Percentiles rank a stretch among this genome's conserved stretches.
Evolutionary conservation across 2,113 vertebrate species (phyloP).

Genomic region (Saguinus midas): DNA sequence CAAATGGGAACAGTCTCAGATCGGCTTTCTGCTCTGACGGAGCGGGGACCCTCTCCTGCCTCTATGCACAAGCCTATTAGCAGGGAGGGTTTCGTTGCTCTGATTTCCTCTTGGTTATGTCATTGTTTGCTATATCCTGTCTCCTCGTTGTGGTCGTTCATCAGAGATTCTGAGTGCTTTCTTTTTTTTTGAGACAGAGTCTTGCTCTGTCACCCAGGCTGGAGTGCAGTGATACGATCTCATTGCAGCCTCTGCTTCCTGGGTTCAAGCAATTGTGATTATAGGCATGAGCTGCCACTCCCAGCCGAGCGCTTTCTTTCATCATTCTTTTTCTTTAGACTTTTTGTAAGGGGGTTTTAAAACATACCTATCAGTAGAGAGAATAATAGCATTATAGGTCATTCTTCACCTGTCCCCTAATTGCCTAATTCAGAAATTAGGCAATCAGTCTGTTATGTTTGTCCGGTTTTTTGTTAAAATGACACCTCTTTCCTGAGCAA

Average conservation of each 20-base stretch:
- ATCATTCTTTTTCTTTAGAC: neutral
- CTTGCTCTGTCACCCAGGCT: neutral
- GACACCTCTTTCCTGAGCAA: neutral
- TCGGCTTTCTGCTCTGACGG: rapidly evolving
- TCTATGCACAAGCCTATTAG: neutral
- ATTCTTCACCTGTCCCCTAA: neutral
- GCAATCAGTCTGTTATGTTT: rapidly evolving
- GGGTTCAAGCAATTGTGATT: no score
- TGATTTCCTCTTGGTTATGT: neutral
- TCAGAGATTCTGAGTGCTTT: neutral
- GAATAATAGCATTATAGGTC: rapidly evolving
- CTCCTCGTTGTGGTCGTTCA: neutral
- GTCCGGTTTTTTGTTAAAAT: neutral
- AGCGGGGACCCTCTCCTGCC: neutral
- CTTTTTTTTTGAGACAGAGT: neutral
- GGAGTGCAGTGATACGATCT: neutral
- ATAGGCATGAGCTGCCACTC: no score
- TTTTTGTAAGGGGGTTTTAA: neutral
- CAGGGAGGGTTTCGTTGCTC: neutral
- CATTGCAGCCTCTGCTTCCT: no score
- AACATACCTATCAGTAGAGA: neutral
- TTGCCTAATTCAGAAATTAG: neutral
- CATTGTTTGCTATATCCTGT: neutral
- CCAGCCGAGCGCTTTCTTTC: neutral
- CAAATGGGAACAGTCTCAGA: no score